Conservation (phyloP, 2,113 vertebrate genomes). For the Dipodomys ordii region DNA sequence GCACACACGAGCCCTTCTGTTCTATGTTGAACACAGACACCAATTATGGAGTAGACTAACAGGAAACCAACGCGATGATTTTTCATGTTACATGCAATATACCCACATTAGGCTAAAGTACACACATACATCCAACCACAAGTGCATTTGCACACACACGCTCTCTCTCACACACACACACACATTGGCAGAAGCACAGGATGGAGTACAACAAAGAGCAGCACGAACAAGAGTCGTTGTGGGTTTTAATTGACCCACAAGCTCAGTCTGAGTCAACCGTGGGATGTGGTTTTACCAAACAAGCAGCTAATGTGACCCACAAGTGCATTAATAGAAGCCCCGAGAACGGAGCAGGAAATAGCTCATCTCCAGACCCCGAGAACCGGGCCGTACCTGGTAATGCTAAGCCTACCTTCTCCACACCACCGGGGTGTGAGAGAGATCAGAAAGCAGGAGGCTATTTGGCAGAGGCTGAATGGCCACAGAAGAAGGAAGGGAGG, state of each 20-base stretch:
- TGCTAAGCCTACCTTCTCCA: background rate
- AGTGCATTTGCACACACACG: no score
- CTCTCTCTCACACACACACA: background rate
- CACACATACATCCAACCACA: background rate
- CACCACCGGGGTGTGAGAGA: background rate
- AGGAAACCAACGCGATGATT: conserved; percentile 33
- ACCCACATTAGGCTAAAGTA: conserved; percentile 57
- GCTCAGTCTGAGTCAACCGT: conserved; percentile 69
- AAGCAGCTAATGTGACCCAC: conserved; percentile 50
- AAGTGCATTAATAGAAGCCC: conserved; percentile 64
- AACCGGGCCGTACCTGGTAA: background rate
- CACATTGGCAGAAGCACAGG: conserved; percentile 10
- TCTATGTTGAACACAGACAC: background rate
- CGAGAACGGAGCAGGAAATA: conserved; percentile 57
- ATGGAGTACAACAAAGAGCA: conserved; percentile 23
- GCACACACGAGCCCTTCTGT: background rate
- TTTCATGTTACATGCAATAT: background rate
- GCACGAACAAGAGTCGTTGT: conserved; percentile 48
- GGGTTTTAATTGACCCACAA: conserved; percentile 81
- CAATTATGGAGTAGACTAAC: background rate
- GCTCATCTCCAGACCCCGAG: background rate
- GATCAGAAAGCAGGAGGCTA: background rate
- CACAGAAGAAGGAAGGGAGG: background rate
- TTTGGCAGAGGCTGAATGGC: conserved; percentile 6
- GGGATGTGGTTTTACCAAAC: conserved; percentile 74